Conservation (phyloP, 2,113 vertebrate genomes). For the Sakesphorus luctuosus region DNA sequence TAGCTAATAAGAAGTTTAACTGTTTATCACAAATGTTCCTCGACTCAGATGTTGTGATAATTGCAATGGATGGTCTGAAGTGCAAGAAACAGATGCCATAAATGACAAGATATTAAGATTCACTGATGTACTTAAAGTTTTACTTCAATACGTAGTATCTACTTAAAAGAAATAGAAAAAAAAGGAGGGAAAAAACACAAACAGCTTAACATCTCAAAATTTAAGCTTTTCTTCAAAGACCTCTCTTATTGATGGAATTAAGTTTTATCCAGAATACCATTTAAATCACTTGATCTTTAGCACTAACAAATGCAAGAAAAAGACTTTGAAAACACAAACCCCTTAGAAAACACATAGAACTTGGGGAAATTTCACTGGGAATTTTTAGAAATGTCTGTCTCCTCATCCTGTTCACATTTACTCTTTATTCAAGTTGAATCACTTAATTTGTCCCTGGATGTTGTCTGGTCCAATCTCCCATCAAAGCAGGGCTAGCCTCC, state of each 20-base stretch:
- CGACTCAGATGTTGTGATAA: background rate
- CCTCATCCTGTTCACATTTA: background rate
- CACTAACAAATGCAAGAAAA: background rate
- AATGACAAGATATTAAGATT: background rate
- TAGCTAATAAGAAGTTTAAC: background rate
- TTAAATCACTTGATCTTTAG: background rate
- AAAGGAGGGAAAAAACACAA: background rate
- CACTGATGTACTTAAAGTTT: background rate
- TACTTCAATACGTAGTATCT: background rate
- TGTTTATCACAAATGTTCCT: conserved; percentile 1
- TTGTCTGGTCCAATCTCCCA: background rate
- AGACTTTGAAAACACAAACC: background rate
- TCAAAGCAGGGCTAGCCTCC: background rate
- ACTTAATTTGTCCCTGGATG: background rate
- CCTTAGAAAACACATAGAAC: background rate
- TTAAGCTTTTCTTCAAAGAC: background rate
- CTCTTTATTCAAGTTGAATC: background rate
- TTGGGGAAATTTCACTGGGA: background rate
- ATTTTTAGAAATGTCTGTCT: background rate
- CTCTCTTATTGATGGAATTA: background rate
- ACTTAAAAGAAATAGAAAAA: background rate
- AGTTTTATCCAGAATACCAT: background rate
- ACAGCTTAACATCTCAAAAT: background rate
- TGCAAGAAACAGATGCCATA: background rate
- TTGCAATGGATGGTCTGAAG: background rate